Percentiles rank a stretch among this genome's conserved stretches.
phyloP scores from a whole-genome alignment of 2,797 vertebrate species.

The Todus mexicanus region DNA sequence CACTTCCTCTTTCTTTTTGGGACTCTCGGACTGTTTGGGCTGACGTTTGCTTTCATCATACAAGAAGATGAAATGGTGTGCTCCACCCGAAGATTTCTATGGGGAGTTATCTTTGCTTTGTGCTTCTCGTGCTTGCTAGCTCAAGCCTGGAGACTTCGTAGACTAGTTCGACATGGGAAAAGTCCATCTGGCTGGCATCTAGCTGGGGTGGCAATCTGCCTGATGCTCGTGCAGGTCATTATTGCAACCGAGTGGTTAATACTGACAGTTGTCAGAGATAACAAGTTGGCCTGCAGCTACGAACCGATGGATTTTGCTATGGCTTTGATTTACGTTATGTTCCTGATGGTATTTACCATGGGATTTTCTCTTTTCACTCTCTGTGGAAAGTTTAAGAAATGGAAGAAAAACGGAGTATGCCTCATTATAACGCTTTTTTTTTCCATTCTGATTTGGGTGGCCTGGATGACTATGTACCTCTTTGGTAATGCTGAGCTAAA shows the following conservation, averaged over 20 bases:
- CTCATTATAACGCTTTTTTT: constrained; percentile 86
- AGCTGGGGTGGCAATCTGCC: constrained; percentile 81
- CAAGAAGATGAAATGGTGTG: constrained; percentile 87
- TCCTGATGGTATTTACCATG: constrained; percentile 82
- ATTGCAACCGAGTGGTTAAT: constrained; percentile 94
- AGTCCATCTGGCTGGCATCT: constrained; percentile 88
- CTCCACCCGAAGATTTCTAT: constrained; percentile 86
- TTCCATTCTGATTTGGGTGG: constrained; percentile 90
- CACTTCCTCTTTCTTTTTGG: constrained; percentile 91
- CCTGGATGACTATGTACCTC: constrained; percentile 95
- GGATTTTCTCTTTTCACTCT: constrained; percentile 84
- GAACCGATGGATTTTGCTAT: constrained; percentile 91
- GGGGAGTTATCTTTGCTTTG: constrained; percentile 90
- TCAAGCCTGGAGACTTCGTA: constrained; percentile 87
- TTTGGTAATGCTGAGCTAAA: constrained; percentile 85
- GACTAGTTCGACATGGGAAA: constrained; percentile 83
- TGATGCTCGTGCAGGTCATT: constrained; percentile 92
- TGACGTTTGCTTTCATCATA: constrained; percentile 93
- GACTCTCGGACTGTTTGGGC: constrained; percentile 87
- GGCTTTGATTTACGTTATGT: constrained; percentile 90
- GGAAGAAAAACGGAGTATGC: constrained; percentile 89
- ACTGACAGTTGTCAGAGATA: constrained; percentile 90
- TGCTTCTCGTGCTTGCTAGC: constrained; percentile 94
- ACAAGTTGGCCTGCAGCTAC: constrained; percentile 87
- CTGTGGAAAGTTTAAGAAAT: constrained; percentile 89